These are phyloP conservation scores for Aleiodes testaceus DNA, from an alignment of 2,888 invertebrate genomes.

Conservation along the genomic window DNA sequence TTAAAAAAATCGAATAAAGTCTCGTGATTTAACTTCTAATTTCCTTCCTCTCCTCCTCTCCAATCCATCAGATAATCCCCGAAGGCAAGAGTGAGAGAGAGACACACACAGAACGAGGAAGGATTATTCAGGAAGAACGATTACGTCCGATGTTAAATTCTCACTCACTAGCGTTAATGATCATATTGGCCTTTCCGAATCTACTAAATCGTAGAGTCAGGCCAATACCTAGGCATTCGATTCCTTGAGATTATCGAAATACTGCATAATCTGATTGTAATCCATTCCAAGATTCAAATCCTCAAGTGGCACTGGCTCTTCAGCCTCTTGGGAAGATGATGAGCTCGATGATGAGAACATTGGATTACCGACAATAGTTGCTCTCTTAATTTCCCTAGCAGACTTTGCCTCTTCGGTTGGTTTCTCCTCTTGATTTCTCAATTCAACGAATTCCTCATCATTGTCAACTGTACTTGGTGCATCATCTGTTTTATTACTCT, in stretches of 20 bases:
- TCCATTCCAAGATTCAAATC: conserved; percentile 91
- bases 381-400: conserved; percentile 82
- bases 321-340: conserved; percentile 73
- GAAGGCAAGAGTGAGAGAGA: too few species aligned
- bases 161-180: background rate
- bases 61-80: too few species aligned
- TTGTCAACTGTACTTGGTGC: conserved; percentile 54
- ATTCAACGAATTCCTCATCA: conserved; percentile 67
- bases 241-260: conserved; percentile 98
- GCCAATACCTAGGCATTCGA: conserved; percentile 89
- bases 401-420: conserved; percentile 60
- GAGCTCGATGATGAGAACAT: conserved; percentile 81
- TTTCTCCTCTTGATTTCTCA: conserved; percentile 62
- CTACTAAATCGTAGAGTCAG: conserved; percentile 86
- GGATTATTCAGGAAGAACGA: conserved; percentile 25
- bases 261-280: conserved; percentile 98
- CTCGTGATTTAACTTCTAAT: background rate
- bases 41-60: background rate
- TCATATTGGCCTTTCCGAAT: conserved; percentile 53
- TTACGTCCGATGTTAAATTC: background rate
- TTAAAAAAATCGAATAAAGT: background rate
- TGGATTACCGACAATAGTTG: conserved; percentile 91
- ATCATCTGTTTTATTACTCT: conserved; percentile 46
- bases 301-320: conserved; percentile 82
- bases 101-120: background rate